Evolutionary conservation across 2,113 vertebrate species (phyloP).

Genomic region (Anthoscopus minutus): DNA sequence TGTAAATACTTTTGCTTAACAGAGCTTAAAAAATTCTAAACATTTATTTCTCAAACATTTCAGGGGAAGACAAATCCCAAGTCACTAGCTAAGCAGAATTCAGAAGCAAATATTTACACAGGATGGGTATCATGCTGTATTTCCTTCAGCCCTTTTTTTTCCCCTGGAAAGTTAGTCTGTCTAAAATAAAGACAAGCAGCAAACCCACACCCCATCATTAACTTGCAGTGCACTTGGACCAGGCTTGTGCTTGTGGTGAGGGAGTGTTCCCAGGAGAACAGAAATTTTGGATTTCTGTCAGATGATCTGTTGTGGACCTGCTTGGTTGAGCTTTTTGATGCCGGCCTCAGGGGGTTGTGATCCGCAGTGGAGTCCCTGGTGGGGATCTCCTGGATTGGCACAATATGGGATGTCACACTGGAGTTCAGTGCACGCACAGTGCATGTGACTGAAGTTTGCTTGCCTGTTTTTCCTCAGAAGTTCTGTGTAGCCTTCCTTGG

Average conservation of each 20-base stretch:
- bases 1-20: neutral
- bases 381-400: neutral
- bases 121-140: neutral
- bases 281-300: neutral
- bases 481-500: neutral
- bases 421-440: neutral
- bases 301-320: neutral
- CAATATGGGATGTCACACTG: accelerated
- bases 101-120: neutral
- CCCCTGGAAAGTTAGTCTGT: neutral
- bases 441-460: neutral
- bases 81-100: neutral
- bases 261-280: neutral
- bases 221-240: neutral
- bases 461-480: neutral
- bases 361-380: neutral
- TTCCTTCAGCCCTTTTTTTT: neutral
- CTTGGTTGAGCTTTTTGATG: neutral
- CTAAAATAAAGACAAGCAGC: neutral
- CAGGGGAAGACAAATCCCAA: neutral
- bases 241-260: neutral
- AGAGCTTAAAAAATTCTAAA: neutral
- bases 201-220: neutral
- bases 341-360: neutral
- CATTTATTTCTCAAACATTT: neutral